phyloP scores from a whole-genome alignment of 2,888 invertebrate species.

The Cyrtodaria siliqua region DNA sequence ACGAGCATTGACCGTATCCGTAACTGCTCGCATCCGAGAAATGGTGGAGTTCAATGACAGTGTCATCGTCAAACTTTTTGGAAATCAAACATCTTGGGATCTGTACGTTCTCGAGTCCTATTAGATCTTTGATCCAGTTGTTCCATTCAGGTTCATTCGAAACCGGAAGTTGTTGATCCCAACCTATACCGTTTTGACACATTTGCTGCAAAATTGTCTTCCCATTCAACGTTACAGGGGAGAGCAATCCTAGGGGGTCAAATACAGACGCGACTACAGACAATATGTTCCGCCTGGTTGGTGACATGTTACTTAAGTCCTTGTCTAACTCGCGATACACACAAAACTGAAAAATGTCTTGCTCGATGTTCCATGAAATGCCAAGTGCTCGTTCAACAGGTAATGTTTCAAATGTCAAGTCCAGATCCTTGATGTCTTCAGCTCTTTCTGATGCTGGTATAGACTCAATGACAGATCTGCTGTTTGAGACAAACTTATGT shows the following conservation, averaged over 20 bases:
- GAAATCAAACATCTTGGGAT: neutral
- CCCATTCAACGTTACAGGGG: constrained; percentile 17
- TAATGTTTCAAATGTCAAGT: neutral
- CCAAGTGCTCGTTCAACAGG: constrained; percentile 55
- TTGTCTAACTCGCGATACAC: too few relatives aligned
- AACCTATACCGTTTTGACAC: neutral
- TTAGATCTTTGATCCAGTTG: neutral
- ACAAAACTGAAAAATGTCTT: constrained; percentile 47
- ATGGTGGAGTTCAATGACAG: constrained; percentile 15
- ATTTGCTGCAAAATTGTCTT: neutral
- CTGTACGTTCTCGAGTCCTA: neutral
- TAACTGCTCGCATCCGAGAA: constrained; percentile 41
- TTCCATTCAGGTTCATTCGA: neutral
- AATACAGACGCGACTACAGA: constrained; percentile 45
- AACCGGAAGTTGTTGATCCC: neutral
- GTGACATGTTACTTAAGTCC: constrained; percentile 27
- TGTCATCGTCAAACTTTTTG: neutral
- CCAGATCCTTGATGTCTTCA: constrained; percentile 1
- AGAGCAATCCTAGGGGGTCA: constrained; percentile 38
- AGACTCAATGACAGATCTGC: constrained; percentile 33
- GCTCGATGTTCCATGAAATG: constrained; percentile 49
- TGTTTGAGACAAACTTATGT: constrained; percentile 47
- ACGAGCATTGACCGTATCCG: constrained; percentile 23
- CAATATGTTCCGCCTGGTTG: constrained; percentile 34
- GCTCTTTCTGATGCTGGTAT: neutral